Evolutionary conservation across 2,888 invertebrate genomes (phyloP), one percentile per base, ranked within the genome.

Genomic region (Fissipunctia ypsillon): DNA sequence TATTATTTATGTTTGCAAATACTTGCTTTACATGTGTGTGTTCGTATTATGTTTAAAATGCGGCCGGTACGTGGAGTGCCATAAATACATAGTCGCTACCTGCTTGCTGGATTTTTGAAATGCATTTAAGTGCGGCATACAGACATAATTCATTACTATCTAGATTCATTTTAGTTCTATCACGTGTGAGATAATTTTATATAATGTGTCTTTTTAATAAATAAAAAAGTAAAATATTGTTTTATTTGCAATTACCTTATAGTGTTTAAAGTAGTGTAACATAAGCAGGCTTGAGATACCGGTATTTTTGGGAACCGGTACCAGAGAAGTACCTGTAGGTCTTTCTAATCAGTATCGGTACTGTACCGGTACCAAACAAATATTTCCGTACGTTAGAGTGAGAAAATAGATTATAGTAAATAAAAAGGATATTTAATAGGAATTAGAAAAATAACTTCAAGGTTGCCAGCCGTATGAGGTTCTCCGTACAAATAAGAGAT

Each of bases 81-180:
- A 78, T 75, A 80, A 78, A 76, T 73, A 61, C 38, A 69, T 79
- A 69, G 70, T 77, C 69, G 66, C 81, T 83, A 80, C 76, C 76
- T 84, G 85, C 86, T 87, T 85, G 86, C 89, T 92, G 90, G 89
- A 90, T 90, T 90, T 90, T 90, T 84, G 80, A 88, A 89, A 87
- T 91, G 92, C 92, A 92, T 92, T 91, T 92, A 91, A 86, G 86
- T 89, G 87, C 88, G 87, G 86, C 87, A 84, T 84, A 88, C 84
- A 86, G 63, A 78, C 67, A 80, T 75, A 83, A 84, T 82, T 84
- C 82, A 67, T 84, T 72, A 79, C 69, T 76, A 78, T 83, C 76
- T 86, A 81, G 84, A 85, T 86, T 85, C 80, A 85, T 81, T 80
- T 73, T 89, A 89, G 84, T 84, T 86, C 78, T 84, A 85, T 78